phyloP scores from a whole-genome alignment of 1,140 invertebrate species.

The Ericerus pela region DNA sequence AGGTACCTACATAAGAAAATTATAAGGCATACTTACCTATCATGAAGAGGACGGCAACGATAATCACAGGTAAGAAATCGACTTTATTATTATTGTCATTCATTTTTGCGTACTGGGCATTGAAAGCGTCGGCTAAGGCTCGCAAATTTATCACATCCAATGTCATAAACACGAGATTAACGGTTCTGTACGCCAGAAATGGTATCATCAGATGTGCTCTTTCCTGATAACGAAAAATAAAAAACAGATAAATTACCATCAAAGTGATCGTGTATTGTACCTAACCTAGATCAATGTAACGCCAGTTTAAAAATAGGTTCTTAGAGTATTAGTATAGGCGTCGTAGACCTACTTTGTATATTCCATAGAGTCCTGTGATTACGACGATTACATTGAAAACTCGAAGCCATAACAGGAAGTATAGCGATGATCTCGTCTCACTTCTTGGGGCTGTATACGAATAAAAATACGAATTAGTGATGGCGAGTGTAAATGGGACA shows the following conservation, averaged over 20 bases:
- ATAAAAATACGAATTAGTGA: no score
- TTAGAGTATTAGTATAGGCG: not conserved
- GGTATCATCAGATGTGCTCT: not conserved
- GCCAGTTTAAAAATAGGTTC: not conserved
- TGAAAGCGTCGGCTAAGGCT: not conserved
- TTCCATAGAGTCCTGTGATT: not conserved
- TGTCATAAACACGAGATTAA: not conserved
- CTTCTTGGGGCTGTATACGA: no score
- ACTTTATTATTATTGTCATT: not conserved
- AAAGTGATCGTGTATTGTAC: not conserved
- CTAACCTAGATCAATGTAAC: not conserved
- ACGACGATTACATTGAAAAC: not conserved
- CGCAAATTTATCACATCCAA: not conserved
- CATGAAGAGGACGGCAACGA: not conserved
- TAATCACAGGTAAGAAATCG: not conserved
- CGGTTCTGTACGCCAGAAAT: not conserved
- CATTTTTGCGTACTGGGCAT: not conserved
- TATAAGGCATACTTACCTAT: conserved; percentile 1
- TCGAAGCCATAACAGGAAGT: not conserved
- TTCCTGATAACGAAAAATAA: not conserved
- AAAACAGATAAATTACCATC: not conserved
- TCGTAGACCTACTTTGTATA: conserved; percentile 1
- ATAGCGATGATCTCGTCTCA: not conserved
- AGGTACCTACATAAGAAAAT: not conserved
- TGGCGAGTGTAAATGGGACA: no score